Evolutionary conservation across 2,797 vertebrate genomes (phyloP).

Genomic region (Pelobates cultripes): DNA sequence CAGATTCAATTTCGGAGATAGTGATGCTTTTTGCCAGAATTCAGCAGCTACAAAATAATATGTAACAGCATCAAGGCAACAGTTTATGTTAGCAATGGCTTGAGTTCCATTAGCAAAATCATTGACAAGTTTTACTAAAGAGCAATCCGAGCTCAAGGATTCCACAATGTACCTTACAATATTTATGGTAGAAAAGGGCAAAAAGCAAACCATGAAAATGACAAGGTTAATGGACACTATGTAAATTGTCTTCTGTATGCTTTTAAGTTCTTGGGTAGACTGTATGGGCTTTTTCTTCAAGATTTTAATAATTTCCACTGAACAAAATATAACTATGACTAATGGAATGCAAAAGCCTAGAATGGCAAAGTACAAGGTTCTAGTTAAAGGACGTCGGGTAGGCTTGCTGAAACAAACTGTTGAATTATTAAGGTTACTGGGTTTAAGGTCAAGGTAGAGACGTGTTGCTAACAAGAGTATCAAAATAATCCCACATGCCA

Average conservation of each 20-base stretch:
- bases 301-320: slow-evolving; percentile 20
- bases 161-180: neutral
- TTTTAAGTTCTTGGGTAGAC: slow-evolving; percentile 41
- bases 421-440: slow-evolving; percentile 45
- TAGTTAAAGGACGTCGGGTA: neutral
- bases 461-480: slow-evolving; percentile 5
- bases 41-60: slow-evolving; percentile 80
- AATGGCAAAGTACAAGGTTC: neutral
- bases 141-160: rapidly evolving
- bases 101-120: slow-evolving; percentile 16
- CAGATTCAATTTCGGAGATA: slow-evolving; percentile 13
- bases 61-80: slow-evolving; percentile 79
- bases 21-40: slow-evolving; percentile 57
- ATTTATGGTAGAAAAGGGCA: slow-evolving; percentile 61
- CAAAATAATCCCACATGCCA: slow-evolving; percentile 56
- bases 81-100: slow-evolving; percentile 78
- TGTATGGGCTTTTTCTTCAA: slow-evolving; percentile 20
- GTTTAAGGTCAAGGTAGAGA: slow-evolving; percentile 41
- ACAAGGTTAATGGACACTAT: slow-evolving; percentile 70
- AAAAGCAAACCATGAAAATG: slow-evolving; percentile 74
- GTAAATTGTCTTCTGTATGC: slow-evolving; percentile 58
- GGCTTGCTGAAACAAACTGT: slow-evolving; percentile 40
- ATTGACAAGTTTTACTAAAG: neutral
- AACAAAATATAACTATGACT: slow-evolving; percentile 37
- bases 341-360: slow-evolving; percentile 42